A percentile compares a stretch with the other conserved stretches of the same genome.
phyloP scores from a whole-genome alignment of 53 echinoderm and acorn worm species.

The Temnopleurus reevesii region DNA sequence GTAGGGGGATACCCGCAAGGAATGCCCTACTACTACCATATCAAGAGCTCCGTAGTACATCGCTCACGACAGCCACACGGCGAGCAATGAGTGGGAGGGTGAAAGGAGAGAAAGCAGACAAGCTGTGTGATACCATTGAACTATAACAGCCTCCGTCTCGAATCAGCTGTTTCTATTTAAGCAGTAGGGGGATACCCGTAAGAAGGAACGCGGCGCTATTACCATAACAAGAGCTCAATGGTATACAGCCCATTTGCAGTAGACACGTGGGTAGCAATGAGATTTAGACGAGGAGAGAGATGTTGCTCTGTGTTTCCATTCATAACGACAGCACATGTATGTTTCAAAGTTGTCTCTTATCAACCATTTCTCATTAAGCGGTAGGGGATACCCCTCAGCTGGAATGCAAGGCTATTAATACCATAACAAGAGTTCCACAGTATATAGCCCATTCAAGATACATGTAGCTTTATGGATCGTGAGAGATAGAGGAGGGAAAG shows the following conservation, averaged over 20 bases:
- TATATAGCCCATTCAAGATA: neutral
- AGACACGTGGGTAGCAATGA: no score
- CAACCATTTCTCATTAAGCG: neutral
- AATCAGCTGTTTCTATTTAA: conserved; percentile 26
- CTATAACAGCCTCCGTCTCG: no score
- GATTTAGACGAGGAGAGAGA: no score
- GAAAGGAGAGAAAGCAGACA: no score
- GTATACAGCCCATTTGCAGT: neutral
- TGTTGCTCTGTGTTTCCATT: no score
- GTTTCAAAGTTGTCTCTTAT: no score
- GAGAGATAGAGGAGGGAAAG: neutral
- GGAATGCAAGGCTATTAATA: no score
- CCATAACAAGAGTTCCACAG: conserved; percentile 13
- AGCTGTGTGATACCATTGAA: no score
- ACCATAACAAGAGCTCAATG: conserved; percentile 21
- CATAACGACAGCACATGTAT: no score
- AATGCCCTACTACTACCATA: conserved; percentile 21
- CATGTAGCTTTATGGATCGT: neutral
- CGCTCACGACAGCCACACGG: neutral
- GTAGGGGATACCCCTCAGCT: neutral
- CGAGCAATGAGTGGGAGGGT: no score
- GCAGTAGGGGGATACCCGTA: neutral
- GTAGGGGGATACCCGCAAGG: neutral
- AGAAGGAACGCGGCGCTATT: neutral
- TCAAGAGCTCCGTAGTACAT: neutral